These are phyloP conservation scores for Mystacornis crossleyi DNA, from an alignment of 2,113 vertebrate genomes.

Conservation along the genomic window DNA sequence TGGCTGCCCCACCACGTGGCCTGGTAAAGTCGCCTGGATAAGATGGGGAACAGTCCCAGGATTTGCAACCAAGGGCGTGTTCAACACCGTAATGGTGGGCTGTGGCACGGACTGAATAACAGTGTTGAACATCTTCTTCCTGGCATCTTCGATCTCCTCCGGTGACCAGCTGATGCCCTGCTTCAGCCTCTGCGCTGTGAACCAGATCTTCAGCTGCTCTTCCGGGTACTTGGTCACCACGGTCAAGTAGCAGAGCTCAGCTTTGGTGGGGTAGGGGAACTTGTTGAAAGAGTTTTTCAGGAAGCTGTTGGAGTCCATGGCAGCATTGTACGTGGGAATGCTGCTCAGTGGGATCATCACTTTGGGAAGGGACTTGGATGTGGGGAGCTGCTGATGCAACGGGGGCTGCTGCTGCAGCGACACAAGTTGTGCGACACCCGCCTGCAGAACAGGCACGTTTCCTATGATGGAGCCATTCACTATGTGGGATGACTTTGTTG, in stretches of 20 bases:
- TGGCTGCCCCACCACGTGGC: slow-evolving; percentile 85
- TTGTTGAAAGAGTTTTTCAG: slow-evolving; percentile 97
- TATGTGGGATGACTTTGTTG: slow-evolving; percentile 72
- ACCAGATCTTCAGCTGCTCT: slow-evolving; percentile 99
- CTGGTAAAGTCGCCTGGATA: slow-evolving; percentile 84
- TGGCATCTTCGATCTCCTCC: slow-evolving; percentile 96
- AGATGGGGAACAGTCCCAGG: slow-evolving; percentile 83
- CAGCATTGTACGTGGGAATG: slow-evolving; percentile 93
- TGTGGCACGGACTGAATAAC: slow-evolving; percentile 90
- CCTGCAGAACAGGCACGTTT: slow-evolving; percentile 88
- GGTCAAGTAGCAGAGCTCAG: slow-evolving; percentile 96
- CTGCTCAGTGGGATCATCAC: slow-evolving; percentile 98
- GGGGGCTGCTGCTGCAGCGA: slow-evolving; percentile 87
- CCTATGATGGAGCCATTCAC: slow-evolving; percentile 86
- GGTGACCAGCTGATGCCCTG: slow-evolving; percentile 99
- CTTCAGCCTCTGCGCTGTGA: slow-evolving; percentile 96
- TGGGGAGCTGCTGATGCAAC: slow-evolving; percentile 75
- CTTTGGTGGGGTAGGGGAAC: slow-evolving; percentile 97
- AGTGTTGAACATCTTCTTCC: slow-evolving; percentile 98
- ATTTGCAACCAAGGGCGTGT: slow-evolving; percentile 85
- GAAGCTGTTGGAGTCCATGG: slow-evolving; percentile 97
- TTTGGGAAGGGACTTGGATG: slow-evolving; percentile 92
- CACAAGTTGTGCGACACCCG: slow-evolving; percentile 90
- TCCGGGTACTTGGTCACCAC: slow-evolving; percentile 98
- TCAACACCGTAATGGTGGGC: slow-evolving; percentile 91